These are phyloP conservation scores for Actinernus sp. DNA, from an alignment of 92 coral and sea anemone species.

Conservation along the genomic window DNA sequence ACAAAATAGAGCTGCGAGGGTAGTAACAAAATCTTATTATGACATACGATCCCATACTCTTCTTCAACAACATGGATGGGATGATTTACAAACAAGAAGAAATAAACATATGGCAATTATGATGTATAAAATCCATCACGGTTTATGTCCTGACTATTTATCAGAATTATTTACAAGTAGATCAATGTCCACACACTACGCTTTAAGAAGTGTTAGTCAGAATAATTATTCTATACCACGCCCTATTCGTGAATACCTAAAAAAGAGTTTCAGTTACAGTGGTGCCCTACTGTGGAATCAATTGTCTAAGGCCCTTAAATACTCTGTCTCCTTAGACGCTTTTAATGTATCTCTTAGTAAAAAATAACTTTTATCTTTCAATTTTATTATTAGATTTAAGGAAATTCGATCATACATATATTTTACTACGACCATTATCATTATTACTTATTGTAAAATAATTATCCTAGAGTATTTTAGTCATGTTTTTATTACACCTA, in stretches of 20 bases:
- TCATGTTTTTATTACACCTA: too few relatives aligned
- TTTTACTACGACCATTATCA: too few relatives aligned
- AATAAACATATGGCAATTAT: not conserved
- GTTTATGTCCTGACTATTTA: not conserved
- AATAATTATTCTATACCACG: not conserved
- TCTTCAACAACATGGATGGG: not conserved
- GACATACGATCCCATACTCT: not conserved
- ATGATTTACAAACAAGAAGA: slow-evolving; percentile 1
- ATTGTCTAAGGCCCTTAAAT: too few relatives aligned
- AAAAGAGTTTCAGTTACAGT: not conserved
- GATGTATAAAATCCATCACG: not conserved
- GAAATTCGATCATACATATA: too few relatives aligned
- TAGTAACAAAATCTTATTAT: not conserved
- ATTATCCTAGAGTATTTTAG: too few relatives aligned
- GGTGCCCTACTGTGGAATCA: not conserved
- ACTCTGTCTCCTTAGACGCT: too few relatives aligned
- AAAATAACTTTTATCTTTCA: too few relatives aligned
- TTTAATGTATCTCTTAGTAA: too few relatives aligned
- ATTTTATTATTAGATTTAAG: too few relatives aligned
- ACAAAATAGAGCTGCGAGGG: slow-evolving; percentile 8
- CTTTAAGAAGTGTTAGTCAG: not conserved
- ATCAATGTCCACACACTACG: not conserved
- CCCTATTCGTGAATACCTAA: not conserved
- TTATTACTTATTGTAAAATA: too few relatives aligned
- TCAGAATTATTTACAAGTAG: not conserved